Conservation (phyloP, 2,888 invertebrate species). For the Sesia bembeciformis region DNA sequence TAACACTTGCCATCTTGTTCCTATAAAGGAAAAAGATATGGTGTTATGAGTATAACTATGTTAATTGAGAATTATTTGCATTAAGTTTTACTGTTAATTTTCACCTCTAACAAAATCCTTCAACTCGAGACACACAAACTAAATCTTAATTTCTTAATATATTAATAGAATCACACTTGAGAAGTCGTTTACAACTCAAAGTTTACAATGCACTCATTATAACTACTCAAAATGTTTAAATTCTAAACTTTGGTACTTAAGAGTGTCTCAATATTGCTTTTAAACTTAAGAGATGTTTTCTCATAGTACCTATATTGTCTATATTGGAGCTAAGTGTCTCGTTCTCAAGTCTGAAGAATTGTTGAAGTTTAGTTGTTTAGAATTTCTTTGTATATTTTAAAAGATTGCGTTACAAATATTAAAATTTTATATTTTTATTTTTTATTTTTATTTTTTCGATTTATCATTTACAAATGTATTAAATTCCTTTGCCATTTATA, state of each 20-base stretch:
- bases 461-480: no score
- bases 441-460: no score
- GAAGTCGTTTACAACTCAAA: not conserved
- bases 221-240: not conserved
- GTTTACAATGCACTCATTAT: not conserved
- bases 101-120: not conserved
- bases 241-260: constrained; percentile 11
- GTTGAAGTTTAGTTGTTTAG: constrained; percentile 13
- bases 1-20: no score
- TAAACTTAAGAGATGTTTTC: constrained; percentile 53
- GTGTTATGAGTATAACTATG: no score
- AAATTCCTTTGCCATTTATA: no score
- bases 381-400: no score
- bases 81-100: no score
- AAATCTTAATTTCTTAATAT: not conserved
- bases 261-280: constrained; percentile 45
- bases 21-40: no score
- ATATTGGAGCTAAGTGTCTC: constrained; percentile 31
- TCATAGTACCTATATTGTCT: constrained; percentile 41
- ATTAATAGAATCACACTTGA: not conserved
- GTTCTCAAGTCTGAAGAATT: constrained; percentile 33
- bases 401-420: no score
- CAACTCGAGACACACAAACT: not conserved
- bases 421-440: no score
- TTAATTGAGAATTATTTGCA: no score